Percentiles rank a stretch among this genome's conserved stretches.
phyloP scores from a whole-genome alignment of 2,888 invertebrate genomes.

The Stenchaetothrips biformis region DNA sequence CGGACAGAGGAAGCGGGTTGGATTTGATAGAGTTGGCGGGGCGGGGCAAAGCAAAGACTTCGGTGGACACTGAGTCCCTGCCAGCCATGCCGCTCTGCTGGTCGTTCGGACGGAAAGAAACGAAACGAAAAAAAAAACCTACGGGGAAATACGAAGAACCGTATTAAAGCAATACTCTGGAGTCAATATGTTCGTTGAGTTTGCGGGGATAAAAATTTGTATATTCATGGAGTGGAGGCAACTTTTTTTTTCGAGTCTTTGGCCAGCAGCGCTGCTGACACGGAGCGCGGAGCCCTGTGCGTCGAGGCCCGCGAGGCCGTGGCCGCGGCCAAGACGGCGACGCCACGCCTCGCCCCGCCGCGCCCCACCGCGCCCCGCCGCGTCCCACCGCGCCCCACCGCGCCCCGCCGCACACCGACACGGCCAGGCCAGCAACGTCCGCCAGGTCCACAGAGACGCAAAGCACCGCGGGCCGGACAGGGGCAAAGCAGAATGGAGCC shows the following conservation, averaged over 20 bases:
- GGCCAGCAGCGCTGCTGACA: neutral
- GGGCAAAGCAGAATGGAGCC: neutral
- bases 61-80: neutral
- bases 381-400: too few relatives aligned
- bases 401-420: neutral
- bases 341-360: neutral
- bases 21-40: too few relatives aligned
- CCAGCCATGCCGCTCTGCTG: neutral
- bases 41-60: neutral
- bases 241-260: slow-evolving; percentile 19
- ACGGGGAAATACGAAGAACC: neutral
- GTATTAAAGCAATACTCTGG: slow-evolving; percentile 20
- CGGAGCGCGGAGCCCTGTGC: neutral
- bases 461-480: neutral
- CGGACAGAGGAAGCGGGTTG: too few relatives aligned
- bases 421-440: neutral
- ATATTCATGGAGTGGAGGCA: slow-evolving; percentile 11
- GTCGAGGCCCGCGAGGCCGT: neutral
- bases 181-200: slow-evolving; percentile 22
- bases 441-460: neutral
- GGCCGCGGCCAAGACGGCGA: neutral
- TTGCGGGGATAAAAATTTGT: slow-evolving; percentile 22
- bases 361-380: neutral
- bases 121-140: neutral
- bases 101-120: slow-evolving; percentile 6